A percentile compares a stretch with the other conserved stretches of the same genome.
phyloP scores from a whole-genome alignment of 2,113 vertebrate species.

The Machaerirhynchus nigripectus region DNA sequence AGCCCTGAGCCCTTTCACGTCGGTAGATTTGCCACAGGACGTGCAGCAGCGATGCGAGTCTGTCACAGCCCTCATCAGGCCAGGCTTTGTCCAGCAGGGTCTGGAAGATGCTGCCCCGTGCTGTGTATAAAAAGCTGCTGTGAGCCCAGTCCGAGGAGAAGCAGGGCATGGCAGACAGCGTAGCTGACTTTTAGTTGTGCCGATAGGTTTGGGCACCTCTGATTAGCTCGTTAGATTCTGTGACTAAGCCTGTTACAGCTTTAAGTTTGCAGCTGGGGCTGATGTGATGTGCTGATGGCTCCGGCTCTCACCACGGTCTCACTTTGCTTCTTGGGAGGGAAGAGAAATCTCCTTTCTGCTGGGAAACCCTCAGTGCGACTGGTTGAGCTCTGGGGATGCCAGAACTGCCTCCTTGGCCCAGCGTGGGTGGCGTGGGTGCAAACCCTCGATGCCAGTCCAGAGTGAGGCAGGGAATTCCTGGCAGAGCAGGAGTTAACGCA shows the following conservation, averaged over 20 bases:
- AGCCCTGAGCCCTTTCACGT: neutral
- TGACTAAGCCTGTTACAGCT: neutral
- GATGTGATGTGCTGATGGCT: neutral
- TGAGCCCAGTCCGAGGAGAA: neutral
- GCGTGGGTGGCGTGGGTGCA: neutral
- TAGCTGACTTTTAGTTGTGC: neutral
- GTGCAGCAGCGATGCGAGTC: accelerated
- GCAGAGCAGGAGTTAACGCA: neutral
- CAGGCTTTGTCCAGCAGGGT: accelerated
- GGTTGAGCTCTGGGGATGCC: neutral
- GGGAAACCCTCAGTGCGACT: neutral
- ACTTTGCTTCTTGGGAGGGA: neutral
- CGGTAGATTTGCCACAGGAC: neutral
- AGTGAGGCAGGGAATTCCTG: accelerated
- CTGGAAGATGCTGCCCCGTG: neutral
- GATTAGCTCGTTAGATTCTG: neutral
- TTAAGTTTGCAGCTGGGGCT: neutral
- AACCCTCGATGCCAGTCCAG: accelerated
- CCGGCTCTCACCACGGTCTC: neutral
- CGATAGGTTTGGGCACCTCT: neutral
- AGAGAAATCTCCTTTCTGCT: neutral
- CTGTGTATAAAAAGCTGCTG: neutral
- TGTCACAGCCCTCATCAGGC: neutral
- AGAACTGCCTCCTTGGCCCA: neutral
- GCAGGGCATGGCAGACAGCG: neutral